Conservation (phyloP, 64 coral and sea anemone genomes). For the Exaiptasia diaphana region DNA sequence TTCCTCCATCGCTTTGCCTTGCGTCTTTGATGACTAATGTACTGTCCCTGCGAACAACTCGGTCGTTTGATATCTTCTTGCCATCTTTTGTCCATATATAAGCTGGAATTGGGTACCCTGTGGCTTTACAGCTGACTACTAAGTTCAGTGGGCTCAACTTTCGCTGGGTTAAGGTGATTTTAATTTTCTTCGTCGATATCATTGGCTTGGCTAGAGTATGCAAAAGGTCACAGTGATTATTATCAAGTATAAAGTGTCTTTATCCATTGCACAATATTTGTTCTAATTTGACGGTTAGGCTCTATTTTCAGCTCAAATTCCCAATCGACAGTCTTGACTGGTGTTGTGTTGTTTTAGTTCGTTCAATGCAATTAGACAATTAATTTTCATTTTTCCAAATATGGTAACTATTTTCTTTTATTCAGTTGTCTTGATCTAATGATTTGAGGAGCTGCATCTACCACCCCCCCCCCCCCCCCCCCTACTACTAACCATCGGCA, state of each 20-base stretch:
- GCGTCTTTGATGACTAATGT: slow-evolving; percentile 10
- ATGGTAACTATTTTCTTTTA: no score
- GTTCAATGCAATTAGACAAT: no score
- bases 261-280: not conserved
- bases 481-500: no score
- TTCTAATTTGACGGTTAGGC: no score
- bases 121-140: slow-evolving; percentile 11
- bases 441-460: no score
- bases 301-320: no score
- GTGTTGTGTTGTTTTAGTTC: no score
- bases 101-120: slow-evolving; percentile 27
- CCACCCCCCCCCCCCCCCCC: no score
- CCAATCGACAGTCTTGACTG: no score
- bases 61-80: slow-evolving; percentile 18
- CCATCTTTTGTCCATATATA: slow-evolving; percentile 8
- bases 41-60: not conserved
- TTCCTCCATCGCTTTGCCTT: slow-evolving; percentile 21
- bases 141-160: not conserved
- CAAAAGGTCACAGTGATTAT: not conserved
- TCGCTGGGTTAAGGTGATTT: no score
- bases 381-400: no score
- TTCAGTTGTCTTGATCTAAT: no score
- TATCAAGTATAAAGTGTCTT: not conserved
- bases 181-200: not conserved
- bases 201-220: not conserved